Conservation (phyloP, 2,888 invertebrate species). For the Cosmia pyralina region DNA sequence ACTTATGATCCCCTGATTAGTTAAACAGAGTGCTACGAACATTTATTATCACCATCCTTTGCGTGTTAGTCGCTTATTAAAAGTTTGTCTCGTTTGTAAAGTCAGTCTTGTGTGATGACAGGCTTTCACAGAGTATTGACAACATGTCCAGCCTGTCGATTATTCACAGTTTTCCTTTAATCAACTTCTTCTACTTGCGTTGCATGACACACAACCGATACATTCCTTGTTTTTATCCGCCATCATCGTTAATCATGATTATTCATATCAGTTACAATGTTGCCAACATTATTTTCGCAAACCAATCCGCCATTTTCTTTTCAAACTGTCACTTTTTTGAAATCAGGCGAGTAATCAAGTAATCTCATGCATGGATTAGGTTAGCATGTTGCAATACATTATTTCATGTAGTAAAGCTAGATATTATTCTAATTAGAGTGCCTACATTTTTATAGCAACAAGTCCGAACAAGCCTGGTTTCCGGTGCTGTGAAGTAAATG, state of each 20-base stretch:
- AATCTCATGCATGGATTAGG: constrained; percentile 27
- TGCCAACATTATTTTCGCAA: constrained; percentile 16
- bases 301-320: constrained; percentile 29
- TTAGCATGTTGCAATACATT: constrained; percentile 44
- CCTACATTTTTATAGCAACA: constrained; percentile 55
- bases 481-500: constrained; percentile 59
- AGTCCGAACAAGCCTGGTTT: constrained; percentile 56
- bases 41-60: constrained; percentile 7
- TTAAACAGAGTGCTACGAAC: constrained; percentile 10
- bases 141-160: constrained; percentile 19
- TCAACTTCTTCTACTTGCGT: constrained; percentile 19
- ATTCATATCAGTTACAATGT: constrained; percentile 29
- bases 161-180: constrained; percentile 26
- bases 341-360: constrained; percentile 13
- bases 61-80: constrained; percentile 28
- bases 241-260: constrained; percentile 20
- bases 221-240: constrained; percentile 39
- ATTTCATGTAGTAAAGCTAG: constrained; percentile 48
- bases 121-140: constrained; percentile 34
- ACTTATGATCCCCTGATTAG: constrained; percentile 31
- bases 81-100: constrained; percentile 29
- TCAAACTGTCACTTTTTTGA: constrained; percentile 19
- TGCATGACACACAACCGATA: constrained; percentile 19
- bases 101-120: constrained; percentile 29
- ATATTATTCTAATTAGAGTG: constrained; percentile 55